phyloP scores from a whole-genome alignment of 92 coral and sea anemone species.

The Scolanthus callimorphus region DNA sequence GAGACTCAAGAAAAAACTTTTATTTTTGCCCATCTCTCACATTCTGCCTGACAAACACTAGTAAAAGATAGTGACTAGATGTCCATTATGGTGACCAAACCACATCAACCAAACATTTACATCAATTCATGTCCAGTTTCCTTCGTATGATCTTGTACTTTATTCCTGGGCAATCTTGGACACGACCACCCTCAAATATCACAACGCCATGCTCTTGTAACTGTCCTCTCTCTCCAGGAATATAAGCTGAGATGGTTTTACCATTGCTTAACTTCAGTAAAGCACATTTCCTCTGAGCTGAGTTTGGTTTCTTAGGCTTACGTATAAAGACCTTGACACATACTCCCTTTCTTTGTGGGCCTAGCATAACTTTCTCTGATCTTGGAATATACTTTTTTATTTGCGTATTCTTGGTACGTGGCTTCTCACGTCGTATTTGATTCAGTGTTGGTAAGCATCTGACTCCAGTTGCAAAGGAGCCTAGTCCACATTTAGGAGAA shows the following conservation, averaged over 20 bases:
- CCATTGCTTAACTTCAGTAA: slow-evolving; percentile 86
- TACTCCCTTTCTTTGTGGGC: slow-evolving; percentile 94
- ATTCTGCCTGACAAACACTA: too few species aligned
- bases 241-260: slow-evolving; percentile 88
- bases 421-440: slow-evolving; percentile 83
- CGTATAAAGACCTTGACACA: slow-evolving; percentile 90
- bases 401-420: slow-evolving; percentile 63
- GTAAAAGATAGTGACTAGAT: too few species aligned
- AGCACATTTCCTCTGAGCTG: slow-evolving; percentile 96
- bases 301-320: slow-evolving; percentile 98
- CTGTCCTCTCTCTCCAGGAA: slow-evolving; percentile 85
- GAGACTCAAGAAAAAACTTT: too few species aligned
- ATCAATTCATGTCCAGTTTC: slow-evolving; percentile 86
- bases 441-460: slow-evolving; percentile 80
- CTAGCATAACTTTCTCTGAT: slow-evolving; percentile 72
- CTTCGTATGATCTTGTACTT: slow-evolving; percentile 87
- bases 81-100: too few species aligned
- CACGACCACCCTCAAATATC: slow-evolving; percentile 91
- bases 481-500: background rate
- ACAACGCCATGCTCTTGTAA: slow-evolving; percentile 98
- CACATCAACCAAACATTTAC: too few species aligned
- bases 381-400: slow-evolving; percentile 55
- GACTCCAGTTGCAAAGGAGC: slow-evolving; percentile 27
- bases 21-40: too few species aligned
- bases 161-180: slow-evolving; percentile 97